Percentiles rank a stretch among this genome's conserved stretches.
Evolutionary conservation across 2,113 vertebrate genomes (phyloP).

Genomic region (Datnioides undecimradiatus): DNA sequence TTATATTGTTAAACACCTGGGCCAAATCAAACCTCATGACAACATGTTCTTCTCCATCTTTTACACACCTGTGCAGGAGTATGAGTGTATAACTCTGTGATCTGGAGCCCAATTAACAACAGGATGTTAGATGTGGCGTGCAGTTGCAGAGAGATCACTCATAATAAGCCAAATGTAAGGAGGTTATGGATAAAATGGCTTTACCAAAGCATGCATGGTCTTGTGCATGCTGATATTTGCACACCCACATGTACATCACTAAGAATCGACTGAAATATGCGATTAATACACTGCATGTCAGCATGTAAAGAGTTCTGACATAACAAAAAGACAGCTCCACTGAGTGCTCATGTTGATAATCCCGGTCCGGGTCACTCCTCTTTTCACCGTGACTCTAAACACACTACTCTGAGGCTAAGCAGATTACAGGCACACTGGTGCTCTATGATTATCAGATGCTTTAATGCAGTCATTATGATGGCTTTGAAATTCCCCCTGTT

Average conservation of each 20-base stretch:
- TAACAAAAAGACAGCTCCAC: neutral
- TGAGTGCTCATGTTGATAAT: neutral
- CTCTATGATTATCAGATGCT: conserved; percentile 26
- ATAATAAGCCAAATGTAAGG: conserved; percentile 6
- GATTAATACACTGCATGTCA: neutral
- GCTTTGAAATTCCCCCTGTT: neutral
- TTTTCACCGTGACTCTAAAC: conserved; percentile 4
- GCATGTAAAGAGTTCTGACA: neutral
- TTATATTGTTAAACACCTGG: neutral
- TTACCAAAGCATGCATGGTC: conserved; percentile 7
- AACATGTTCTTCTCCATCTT: too few species aligned
- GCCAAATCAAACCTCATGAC: neutral
- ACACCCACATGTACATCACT: neutral
- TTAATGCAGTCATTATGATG: conserved; percentile 18
- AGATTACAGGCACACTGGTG: conserved; percentile 32
- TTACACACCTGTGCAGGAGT: neutral
- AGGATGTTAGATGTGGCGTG: neutral
- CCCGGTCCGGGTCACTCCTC: neutral
- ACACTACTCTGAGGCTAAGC: conserved; percentile 3
- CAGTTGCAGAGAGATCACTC: neutral
- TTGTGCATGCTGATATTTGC: neutral
- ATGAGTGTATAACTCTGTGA: neutral
- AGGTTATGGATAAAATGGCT: neutral
- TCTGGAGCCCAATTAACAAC: neutral
- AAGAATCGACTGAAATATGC: neutral